phyloP scores from a whole-genome alignment of 1,140 invertebrate species.

The Dendroctonus valens region DNA sequence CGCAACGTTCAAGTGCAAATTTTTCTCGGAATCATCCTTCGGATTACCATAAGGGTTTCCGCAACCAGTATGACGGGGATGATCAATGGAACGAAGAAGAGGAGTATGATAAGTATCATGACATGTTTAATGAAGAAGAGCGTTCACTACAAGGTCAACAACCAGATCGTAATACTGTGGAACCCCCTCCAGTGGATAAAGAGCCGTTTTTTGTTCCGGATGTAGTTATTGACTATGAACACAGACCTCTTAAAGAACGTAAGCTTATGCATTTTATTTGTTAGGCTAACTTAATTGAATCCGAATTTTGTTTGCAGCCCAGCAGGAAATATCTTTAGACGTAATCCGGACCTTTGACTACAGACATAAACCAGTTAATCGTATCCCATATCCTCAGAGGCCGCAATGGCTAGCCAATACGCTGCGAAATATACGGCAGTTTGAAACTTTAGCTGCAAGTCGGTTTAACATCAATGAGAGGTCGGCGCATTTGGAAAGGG shows the following conservation, averaged over 20 bases:
- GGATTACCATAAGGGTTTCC: constrained; percentile 12
- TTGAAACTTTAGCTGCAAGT: constrained; percentile 38
- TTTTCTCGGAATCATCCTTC: constrained; percentile 10
- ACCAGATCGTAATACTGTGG: neutral
- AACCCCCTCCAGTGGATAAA: constrained; percentile 22
- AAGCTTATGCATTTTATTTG: constrained; percentile 16
- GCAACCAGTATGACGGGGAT: constrained; percentile 21
- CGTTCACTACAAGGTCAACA: constrained; percentile 11
- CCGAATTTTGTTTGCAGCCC: constrained; percentile 32
- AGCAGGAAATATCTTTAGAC: constrained; percentile 40
- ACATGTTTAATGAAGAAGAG: constrained; percentile 31
- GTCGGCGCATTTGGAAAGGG: constrained; percentile 3
- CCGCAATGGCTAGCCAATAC: constrained; percentile 45
- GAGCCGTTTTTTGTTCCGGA: constrained; percentile 40
- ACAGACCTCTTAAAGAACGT: constrained; percentile 53
- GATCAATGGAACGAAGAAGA: constrained; percentile 27
- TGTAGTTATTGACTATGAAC: constrained; percentile 68
- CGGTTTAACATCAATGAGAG: constrained; percentile 5
- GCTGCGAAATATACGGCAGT: constrained; percentile 45
- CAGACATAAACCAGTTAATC: constrained; percentile 46
- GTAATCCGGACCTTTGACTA: constrained; percentile 46
- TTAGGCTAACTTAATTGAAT: neutral
- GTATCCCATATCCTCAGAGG: constrained; percentile 46
- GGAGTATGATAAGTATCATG: constrained; percentile 36
- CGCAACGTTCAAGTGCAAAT: constrained; percentile 1